phyloP scores from a whole-genome alignment of 2,797 vertebrate genomes.

The Hafferia zeledoni region DNA sequence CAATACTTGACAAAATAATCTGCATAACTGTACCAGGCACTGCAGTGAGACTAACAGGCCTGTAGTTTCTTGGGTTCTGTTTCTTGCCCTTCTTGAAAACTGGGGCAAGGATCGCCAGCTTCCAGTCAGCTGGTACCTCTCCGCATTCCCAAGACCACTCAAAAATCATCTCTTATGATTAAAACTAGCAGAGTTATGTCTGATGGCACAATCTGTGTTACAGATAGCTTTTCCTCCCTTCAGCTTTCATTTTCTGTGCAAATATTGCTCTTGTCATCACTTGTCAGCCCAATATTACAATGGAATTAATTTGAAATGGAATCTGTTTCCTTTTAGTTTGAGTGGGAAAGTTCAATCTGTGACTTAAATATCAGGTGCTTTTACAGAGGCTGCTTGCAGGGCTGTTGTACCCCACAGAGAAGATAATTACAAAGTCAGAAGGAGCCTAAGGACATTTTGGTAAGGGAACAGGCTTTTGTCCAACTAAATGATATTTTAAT shows the following conservation, averaged over 20 bases:
- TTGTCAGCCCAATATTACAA: not conserved
- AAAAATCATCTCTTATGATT: not conserved
- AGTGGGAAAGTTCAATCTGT: constrained; percentile 33
- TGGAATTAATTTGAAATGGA: constrained; percentile 53
- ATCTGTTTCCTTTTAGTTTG: constrained; percentile 24
- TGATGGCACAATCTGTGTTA: not conserved
- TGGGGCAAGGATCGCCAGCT: too few species aligned
- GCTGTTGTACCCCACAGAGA: constrained; percentile 44
- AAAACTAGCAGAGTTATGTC: not conserved
- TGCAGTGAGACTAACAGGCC: not conserved
- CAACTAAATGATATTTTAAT: constrained; percentile 56
- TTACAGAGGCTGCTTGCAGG: constrained; percentile 10
- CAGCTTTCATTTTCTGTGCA: not conserved
- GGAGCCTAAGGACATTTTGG: constrained; percentile 24
- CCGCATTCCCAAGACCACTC: not conserved
- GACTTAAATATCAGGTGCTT: constrained; percentile 53
- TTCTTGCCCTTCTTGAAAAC: not conserved
- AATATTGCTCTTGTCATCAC: constrained; percentile 18
- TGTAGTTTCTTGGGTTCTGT: not conserved
- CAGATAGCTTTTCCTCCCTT: not conserved
- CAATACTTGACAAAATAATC: not conserved
- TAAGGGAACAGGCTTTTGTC: constrained; percentile 23
- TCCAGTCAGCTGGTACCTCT: not conserved
- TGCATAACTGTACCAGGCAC: not conserved
- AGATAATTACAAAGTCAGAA: constrained; percentile 60